phyloP scores from a whole-genome alignment of 2,888 invertebrate species.

The Amphiduros pacificus region DNA sequence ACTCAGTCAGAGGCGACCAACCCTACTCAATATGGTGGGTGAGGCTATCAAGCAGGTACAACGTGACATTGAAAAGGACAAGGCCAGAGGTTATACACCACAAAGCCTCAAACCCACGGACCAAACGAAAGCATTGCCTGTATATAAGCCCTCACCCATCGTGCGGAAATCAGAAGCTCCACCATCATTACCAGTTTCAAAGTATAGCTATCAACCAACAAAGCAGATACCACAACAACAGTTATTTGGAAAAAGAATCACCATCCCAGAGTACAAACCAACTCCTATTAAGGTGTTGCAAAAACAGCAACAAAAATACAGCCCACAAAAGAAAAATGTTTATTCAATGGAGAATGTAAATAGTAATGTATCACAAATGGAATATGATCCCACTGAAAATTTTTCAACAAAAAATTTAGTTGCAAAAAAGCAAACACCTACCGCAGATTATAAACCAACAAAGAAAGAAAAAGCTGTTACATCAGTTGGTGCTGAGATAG shows the following conservation, averaged over 20 bases:
- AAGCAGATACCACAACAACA: neutral
- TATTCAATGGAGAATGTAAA: neutral
- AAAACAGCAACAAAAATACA: conserved; percentile 13
- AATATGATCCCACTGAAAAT: conserved; percentile 24
- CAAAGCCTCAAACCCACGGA: neutral
- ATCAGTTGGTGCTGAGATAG: neutral
- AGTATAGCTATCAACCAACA: neutral
- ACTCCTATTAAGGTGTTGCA: conserved; percentile 29
- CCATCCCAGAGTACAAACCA: conserved; percentile 24
- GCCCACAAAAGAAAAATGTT: too few species aligned
- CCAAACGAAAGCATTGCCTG: neutral
- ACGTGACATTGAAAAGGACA: conserved; percentile 17
- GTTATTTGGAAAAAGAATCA: neutral
- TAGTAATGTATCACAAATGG: neutral
- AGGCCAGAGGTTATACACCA: neutral
- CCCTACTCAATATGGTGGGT: conserved; percentile 28
- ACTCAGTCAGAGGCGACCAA: too few species aligned
- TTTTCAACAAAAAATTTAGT: conserved; percentile 15
- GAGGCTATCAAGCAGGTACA: conserved; percentile 24
- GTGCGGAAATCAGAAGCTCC: neutral
- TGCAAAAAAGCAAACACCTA: neutral
- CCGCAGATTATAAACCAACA: neutral
- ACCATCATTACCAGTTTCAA: neutral
- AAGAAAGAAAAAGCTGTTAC: neutral
- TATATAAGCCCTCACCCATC: conserved; percentile 20